phyloP scores from a whole-genome alignment of 2,797 vertebrate genomes.

The Anableps anableps region DNA sequence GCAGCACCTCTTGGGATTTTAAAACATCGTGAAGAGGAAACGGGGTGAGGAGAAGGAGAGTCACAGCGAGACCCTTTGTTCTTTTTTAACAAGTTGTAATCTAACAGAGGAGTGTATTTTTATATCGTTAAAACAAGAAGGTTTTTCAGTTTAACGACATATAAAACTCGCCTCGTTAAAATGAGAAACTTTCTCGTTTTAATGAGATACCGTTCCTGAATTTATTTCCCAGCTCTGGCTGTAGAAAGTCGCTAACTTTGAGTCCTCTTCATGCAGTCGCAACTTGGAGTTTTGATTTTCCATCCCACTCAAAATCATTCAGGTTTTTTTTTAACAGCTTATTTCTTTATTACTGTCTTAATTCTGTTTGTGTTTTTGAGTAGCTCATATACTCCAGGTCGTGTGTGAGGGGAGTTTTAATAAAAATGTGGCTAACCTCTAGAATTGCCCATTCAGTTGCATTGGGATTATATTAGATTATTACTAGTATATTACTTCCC shows the following conservation, averaged over 20 bases:
- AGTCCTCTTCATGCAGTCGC: neutral
- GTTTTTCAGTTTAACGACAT: neutral
- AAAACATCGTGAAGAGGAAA: neutral
- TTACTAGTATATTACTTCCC: neutral
- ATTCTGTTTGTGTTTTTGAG: neutral
- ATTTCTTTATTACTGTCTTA: neutral
- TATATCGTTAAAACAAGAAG: neutral
- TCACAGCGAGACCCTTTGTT: neutral
- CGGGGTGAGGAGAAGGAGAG: neutral
- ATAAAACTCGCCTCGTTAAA: too few species aligned
- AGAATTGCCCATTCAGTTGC: neutral
- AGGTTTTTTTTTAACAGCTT: neutral
- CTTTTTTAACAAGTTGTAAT: neutral
- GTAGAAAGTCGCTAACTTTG: neutral
- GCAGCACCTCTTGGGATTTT: neutral
- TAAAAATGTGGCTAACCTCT: neutral
- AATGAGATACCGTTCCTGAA: neutral
- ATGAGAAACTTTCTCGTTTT: neutral
- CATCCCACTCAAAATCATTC: too few species aligned
- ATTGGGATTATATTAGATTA: neutral
- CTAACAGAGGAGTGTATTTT: neutral
- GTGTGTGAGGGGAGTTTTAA: neutral
- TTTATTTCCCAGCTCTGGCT: neutral
- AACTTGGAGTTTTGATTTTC: too few species aligned
- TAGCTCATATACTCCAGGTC: neutral